Percentiles rank a stretch among this genome's conserved stretches.
Evolutionary conservation across 2,113 vertebrate genomes (phyloP).

Genomic region (Leiothrix lutea): DNA sequence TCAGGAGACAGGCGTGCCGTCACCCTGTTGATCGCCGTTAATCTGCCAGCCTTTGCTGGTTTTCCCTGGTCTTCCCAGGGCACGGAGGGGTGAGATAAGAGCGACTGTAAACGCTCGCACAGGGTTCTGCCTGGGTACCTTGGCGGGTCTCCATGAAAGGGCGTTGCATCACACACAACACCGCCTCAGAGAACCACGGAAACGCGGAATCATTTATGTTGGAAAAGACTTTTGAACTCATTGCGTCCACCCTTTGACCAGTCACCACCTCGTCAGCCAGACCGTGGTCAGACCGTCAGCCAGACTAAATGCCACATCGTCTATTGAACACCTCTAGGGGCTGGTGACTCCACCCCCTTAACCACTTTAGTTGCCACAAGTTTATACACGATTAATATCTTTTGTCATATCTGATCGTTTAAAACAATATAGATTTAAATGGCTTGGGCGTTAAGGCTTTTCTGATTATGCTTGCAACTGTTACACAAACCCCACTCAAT

Average conservation of each 20-base stretch:
- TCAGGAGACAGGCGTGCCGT: not conserved
- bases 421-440: not conserved
- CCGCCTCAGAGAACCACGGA: not conserved
- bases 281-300: too few relatives aligned
- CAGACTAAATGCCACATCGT: not conserved
- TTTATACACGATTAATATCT: not conserved
- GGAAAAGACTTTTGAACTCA: not conserved
- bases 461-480: not conserved
- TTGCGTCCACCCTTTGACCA: not conserved
- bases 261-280: not conserved
- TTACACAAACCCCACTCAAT: not conserved
- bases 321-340: not conserved
- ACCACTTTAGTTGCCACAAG: not conserved
- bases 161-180: not conserved
- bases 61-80: not conserved
- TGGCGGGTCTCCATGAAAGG: not conserved
- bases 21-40: fast-evolving
- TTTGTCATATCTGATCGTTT: not conserved
- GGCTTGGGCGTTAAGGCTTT: not conserved
- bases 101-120: fast-evolving
- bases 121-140: fast-evolving
- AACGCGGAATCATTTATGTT: fast-evolving
- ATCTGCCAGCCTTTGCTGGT: not conserved
- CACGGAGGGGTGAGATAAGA: not conserved
- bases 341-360: not conserved